Evolutionary conservation across 2,113 vertebrate genomes (phyloP), one percentile per base, ranked within the genome.

Genomic region (Nanorana parkeri): DNA sequence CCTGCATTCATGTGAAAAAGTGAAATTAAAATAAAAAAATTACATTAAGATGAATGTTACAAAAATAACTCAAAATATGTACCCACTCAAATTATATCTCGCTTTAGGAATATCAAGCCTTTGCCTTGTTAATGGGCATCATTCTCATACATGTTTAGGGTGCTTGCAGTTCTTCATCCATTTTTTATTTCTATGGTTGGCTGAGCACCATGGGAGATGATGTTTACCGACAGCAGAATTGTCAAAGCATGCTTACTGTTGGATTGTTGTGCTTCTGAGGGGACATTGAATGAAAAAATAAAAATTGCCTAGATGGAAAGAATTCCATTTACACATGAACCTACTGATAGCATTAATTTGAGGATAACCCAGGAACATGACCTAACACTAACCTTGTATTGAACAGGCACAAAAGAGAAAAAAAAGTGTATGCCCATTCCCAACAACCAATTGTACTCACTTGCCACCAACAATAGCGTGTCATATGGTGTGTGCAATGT

Each of bases 331-430:
- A 90, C 88, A 77, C 0, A 0, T 86, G 89, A 88, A 86, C 88
- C 86, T 86, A 84, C 72, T 73, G 84, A 88, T 86, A 89, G 83
- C 86, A 88, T 87, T 93, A 92, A 93, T 92, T 92, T 92, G 87
- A 86, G 88, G 85, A 90, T 87, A 91, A 87, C 84, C 80, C 83
- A 85, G 71, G 84, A 88, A 89, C 84, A 88, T 89, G 88, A 91
- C 88, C 90, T 87, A 86, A 26, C 85, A 77, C 83, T 92, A 89
- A 91, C 86, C 90, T 92, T 86, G 82, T 88, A 90, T 84, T 88
- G 89, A 92, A 84, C 86, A 89, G 85, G 84, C 86, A 91, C 87
- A 91, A 85, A 88, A 13, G 87, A 87, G 56, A 32, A 80, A 90
- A 91, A 87, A 81, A 64, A 78, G 83, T 68, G 76, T 80, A 86